Evolutionary conservation across 2,888 invertebrate genomes (phyloP).

Genomic region (Aporophyla nigra): DNA sequence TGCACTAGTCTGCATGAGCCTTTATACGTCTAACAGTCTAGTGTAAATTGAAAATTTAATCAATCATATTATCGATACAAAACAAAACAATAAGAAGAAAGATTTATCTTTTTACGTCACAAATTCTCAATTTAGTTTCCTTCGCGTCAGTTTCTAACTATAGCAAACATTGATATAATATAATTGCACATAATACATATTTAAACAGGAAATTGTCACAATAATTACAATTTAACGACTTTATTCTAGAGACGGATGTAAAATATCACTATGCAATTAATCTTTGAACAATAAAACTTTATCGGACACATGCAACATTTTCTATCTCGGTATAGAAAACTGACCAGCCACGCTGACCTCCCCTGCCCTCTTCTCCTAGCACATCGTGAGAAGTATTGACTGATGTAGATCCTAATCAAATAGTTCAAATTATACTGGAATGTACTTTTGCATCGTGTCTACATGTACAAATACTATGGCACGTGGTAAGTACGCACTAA

Average conservation of each 20-base stretch:
- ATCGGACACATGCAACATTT: slow-evolving; percentile 63
- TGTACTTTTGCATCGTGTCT: slow-evolving; percentile 60
- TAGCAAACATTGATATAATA: slow-evolving; percentile 9
- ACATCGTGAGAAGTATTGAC: slow-evolving; percentile 25
- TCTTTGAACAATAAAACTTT: slow-evolving; percentile 67
- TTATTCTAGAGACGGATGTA: slow-evolving; percentile 61
- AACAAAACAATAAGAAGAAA: slow-evolving; percentile 32
- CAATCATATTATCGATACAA: slow-evolving; percentile 13
- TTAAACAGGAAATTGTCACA: slow-evolving; percentile 57
- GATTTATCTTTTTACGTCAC: slow-evolving; percentile 55
- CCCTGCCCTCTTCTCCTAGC: slow-evolving; percentile 28
- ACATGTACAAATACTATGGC: slow-evolving; percentile 73
- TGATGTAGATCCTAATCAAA: slow-evolving; percentile 56
- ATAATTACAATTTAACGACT: slow-evolving; percentile 53
- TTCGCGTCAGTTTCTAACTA: slow-evolving; percentile 41
- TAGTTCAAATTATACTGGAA: slow-evolving; percentile 72
- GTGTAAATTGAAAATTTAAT: slow-evolving; percentile 9
- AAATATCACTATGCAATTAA: slow-evolving; percentile 70
- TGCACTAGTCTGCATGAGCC: too few species aligned
- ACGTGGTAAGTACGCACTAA: slow-evolving; percentile 80
- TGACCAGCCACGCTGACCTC: slow-evolving; percentile 64
- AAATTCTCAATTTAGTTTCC: slow-evolving; percentile 30
- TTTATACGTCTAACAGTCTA: slow-evolving; percentile 2
- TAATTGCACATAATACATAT: slow-evolving; percentile 25
- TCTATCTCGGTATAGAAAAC: slow-evolving; percentile 64